Evolutionary conservation across 2,113 vertebrate species (phyloP).

Genomic region (Periophthalmodon schlosseri): DNA sequence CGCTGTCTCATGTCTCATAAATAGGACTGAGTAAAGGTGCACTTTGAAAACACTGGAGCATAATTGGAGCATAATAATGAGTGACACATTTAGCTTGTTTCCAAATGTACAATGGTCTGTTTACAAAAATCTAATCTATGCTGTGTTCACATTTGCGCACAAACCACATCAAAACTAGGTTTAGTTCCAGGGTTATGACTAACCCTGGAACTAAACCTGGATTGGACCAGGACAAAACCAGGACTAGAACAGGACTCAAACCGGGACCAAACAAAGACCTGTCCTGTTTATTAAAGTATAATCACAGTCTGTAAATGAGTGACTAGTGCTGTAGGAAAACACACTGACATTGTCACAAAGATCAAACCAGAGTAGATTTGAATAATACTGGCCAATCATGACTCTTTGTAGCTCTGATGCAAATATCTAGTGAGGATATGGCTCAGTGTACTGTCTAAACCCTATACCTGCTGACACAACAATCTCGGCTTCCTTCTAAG

Average conservation of each 20-base stretch:
- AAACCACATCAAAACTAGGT: too few species aligned
- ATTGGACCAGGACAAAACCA: too few species aligned
- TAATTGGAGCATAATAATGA: too few species aligned
- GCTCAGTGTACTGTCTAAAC: not conserved
- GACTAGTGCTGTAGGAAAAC: constrained; percentile 20
- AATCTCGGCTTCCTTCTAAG: not conserved
- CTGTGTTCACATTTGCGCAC: too few species aligned
- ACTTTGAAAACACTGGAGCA: too few species aligned
- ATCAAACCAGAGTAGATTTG: constrained; percentile 27
- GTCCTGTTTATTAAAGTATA: constrained; percentile 2
- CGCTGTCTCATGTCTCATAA: not conserved
- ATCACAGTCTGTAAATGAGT: constrained; percentile 50
- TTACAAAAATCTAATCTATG: too few species aligned
- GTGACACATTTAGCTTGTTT: too few species aligned
- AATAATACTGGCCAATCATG: constrained; percentile 14
- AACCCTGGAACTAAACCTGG: too few species aligned
- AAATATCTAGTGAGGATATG: constrained; percentile 29
- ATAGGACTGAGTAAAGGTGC: not conserved
- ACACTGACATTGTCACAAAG: constrained; percentile 13
- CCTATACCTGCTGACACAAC: not conserved
- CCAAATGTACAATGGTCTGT: too few species aligned
- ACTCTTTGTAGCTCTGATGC: constrained; percentile 14
- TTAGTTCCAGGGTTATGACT: too few species aligned
- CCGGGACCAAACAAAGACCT: too few species aligned
- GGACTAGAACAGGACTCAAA: too few species aligned